phyloP scores from a whole-genome alignment of 2,797 vertebrate species.

The Leptatherina wallacei region DNA sequence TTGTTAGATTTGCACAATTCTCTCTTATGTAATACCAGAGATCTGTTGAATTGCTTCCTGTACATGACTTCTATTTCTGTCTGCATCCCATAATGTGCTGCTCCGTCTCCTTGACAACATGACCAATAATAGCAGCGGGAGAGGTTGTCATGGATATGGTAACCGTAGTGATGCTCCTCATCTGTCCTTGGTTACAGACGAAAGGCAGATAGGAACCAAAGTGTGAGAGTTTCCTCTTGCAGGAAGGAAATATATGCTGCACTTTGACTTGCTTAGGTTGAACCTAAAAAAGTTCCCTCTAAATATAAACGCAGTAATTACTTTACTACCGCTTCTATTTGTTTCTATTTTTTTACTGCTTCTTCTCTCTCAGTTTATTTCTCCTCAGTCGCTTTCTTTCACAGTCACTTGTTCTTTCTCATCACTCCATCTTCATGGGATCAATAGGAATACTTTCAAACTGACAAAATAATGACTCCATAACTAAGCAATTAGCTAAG shows the following conservation, averaged over 20 bases:
- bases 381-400: neutral
- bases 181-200: conserved; percentile 74
- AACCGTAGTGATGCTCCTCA: conserved; percentile 82
- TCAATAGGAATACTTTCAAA: conserved; percentile 49
- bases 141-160: conserved; percentile 87
- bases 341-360: no score
- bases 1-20: conserved; percentile 44
- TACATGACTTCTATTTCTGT: conserved; percentile 76
- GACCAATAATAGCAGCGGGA: conserved; percentile 76
- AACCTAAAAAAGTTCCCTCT: neutral
- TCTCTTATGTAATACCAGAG: conserved; percentile 72
- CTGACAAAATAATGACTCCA: conserved; percentile 52
- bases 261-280: conserved; percentile 11
- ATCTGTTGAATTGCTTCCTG: conserved; percentile 69
- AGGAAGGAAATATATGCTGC: conserved; percentile 32
- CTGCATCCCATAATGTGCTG: conserved; percentile 77
- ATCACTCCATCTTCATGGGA: conserved; percentile 27
- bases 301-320: neutral
- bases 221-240: conserved; percentile 45
- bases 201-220: conserved; percentile 64
- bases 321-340: neutral
- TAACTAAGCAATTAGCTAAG: conserved; percentile 59
- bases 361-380: neutral
- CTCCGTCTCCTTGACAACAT: conserved; percentile 77
- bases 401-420: neutral